Base-by-base conservation (phyloP, 92 coral and sea anemone genomes). In the Diadumene lineata region DNA sequence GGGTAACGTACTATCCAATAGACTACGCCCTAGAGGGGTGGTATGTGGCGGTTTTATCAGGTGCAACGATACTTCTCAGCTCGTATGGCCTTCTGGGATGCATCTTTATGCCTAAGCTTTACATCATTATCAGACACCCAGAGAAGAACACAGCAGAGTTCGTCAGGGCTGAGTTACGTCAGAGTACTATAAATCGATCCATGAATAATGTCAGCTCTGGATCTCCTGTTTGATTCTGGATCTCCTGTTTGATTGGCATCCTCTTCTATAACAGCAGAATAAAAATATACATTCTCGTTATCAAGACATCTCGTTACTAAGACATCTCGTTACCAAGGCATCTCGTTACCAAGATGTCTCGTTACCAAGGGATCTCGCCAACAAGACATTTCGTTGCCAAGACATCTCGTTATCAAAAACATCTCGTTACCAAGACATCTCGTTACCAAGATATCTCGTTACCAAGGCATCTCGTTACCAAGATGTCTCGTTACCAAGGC, bases 81-180 rank as follows among this genome's bases (percentile, higher is more conserved):
- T 84, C 89, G 31, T 84, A 73, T 72, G 92, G 92, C 3, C 77
- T 88, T 44, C 72, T 88, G 27, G 76, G 79, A 50, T 88, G 92
- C 65, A 79, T 88, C 28, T 84, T 84, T 34, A 71, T 70, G 31
- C 92, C 92, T 7, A 88, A 84, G 62, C 50, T 84, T 34, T 88
- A 79, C 77, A 57, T 88, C 19, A 81, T 88, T 22, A 46, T 88
- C 28, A 56, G 79, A 11, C 89, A 76, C n/a, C 89, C 92, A 11
- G 83, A 88, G 75, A 60, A 48, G 34, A 88, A 84, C 31, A 88
- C 92, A 6, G 27, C 64, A 34, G 83, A 79, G 48, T 77, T 76
- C 38, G 84, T 82, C 0, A 55, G 91, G n/a, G 73, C 81, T 33
- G 81, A 81, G 61, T 62, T 86, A 55, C 81, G 81, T 50, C 66